phyloP scores from a whole-genome alignment of 35 echinoderm and acorn worm species.

The Lytechinus variegatus region DNA sequence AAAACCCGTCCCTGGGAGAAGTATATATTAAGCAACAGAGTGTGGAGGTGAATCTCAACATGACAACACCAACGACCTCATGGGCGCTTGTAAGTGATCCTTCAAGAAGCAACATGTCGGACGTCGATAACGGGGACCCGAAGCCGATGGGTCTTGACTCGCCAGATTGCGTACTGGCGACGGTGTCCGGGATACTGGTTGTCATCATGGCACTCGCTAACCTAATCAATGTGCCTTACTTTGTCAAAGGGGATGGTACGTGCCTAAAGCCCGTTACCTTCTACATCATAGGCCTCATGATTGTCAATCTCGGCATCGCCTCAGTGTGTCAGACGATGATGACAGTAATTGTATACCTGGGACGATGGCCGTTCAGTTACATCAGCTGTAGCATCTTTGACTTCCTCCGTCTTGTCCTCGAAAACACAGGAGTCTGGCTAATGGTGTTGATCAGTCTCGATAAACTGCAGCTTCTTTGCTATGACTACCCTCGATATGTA shows the following conservation, averaged over 20 bases:
- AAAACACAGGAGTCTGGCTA: slow-evolving; percentile 32
- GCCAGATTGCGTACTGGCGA: slow-evolving; percentile 18
- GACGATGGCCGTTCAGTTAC: slow-evolving; percentile 37
- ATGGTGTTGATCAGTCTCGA: slow-evolving; percentile 49
- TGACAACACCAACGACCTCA: background rate
- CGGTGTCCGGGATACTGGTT: slow-evolving; percentile 5
- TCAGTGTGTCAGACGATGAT: slow-evolving; percentile 17
- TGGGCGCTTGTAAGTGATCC: background rate
- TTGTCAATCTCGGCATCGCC: slow-evolving; percentile 42
- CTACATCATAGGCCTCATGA: slow-evolving; percentile 37
- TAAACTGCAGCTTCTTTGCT: slow-evolving; percentile 36
- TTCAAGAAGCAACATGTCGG: background rate
- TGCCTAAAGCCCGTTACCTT: background rate
- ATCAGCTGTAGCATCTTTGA: slow-evolving; percentile 22
- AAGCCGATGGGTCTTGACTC: background rate
- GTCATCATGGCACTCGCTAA: slow-evolving; percentile 26
- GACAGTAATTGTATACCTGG: background rate
- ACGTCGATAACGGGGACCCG: background rate
- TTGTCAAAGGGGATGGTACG: background rate
- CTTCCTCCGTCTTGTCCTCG: slow-evolving; percentile 37
- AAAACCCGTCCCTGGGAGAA: too few species aligned
- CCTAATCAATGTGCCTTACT: slow-evolving; percentile 16
- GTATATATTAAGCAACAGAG: background rate
- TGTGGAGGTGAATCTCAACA: background rate
- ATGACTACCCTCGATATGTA: slow-evolving; percentile 42